These are phyloP conservation scores for Brachionus plicatilis DNA, from an alignment of 1,140 invertebrate species.

Conservation along the genomic window DNA sequence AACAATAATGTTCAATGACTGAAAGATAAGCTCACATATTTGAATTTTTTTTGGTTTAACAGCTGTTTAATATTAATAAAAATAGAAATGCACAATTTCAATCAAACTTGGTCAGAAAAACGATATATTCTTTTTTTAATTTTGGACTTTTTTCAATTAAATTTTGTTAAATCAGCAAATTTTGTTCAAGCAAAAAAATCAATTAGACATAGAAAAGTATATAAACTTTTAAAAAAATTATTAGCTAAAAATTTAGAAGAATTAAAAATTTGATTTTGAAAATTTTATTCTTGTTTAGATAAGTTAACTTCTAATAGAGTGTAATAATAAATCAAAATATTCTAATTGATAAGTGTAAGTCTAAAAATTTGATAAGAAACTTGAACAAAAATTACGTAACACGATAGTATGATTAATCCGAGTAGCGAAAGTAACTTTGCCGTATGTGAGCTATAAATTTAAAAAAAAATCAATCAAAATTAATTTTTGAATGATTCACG, in stretches of 20 bases:
- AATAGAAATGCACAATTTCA: background rate
- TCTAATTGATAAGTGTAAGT: background rate
- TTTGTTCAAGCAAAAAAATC: background rate
- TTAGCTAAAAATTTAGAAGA: background rate
- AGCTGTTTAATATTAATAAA: background rate
- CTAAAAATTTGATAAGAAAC: background rate
- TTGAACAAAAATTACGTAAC: background rate
- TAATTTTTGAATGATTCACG: background rate
- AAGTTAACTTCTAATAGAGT: background rate
- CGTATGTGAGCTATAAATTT: background rate
- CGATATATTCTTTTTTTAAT: too few relatives aligned
- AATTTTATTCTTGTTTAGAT: background rate
- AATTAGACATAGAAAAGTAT: background rate
- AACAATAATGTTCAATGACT: background rate
- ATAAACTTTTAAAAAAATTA: background rate
- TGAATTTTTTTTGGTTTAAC: background rate
- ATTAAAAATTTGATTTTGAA: background rate
- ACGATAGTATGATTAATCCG: background rate
- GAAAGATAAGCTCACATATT: background rate
- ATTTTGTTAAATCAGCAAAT: background rate
- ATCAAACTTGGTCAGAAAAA: background rate
- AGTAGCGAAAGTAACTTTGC: background rate
- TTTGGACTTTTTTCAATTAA: background rate
- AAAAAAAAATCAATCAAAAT: background rate
- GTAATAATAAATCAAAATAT: background rate